Evolutionary conservation across 2,888 invertebrate species (phyloP).

Genomic region (Diplazon laetatorius): DNA sequence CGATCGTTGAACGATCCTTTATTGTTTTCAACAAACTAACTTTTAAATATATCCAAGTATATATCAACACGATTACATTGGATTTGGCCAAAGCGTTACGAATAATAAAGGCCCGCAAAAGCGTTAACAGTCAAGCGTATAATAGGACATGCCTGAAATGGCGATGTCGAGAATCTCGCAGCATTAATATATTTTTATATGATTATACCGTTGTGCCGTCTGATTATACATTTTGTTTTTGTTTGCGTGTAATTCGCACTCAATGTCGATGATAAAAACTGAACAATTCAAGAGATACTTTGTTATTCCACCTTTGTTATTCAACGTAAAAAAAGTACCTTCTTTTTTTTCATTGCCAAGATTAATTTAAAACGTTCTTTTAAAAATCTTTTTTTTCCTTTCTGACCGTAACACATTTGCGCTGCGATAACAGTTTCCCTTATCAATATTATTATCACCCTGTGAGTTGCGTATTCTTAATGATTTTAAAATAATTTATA

Average conservation of each 20-base stretch:
- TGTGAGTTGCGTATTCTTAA: conserved; percentile 68
- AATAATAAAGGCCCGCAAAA: conserved; percentile 66
- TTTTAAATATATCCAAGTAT: conserved; percentile 65
- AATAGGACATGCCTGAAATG: conserved; percentile 29
- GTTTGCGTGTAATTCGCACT: conserved; percentile 36
- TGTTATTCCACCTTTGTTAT: conserved; percentile 47
- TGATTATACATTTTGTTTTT: conserved; percentile 36
- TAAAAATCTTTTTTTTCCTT: conserved; percentile 60
- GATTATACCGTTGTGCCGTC: conserved; percentile 57
- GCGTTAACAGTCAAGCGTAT: conserved; percentile 59
- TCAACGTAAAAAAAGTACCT: conserved; percentile 47
- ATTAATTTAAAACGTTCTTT: conserved; percentile 28
- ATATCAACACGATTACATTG: conserved; percentile 68
- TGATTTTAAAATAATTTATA: conserved; percentile 77
- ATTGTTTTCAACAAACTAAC: conserved; percentile 68
- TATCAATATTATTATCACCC: conserved; percentile 72
- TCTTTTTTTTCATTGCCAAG: conserved; percentile 39
- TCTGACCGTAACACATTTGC: conserved; percentile 67
- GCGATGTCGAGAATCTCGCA: conserved; percentile 15
- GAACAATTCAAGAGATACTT: conserved; percentile 74
- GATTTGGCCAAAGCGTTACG: conserved; percentile 69
- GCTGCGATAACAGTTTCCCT: conserved; percentile 70
- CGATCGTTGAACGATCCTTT: conserved; percentile 69
- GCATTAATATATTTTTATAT: conserved; percentile 51
- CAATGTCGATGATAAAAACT: conserved; percentile 69